phyloP scores from a whole-genome alignment of 2,797 vertebrate species.

The Xiphophorus birchmanni region DNA sequence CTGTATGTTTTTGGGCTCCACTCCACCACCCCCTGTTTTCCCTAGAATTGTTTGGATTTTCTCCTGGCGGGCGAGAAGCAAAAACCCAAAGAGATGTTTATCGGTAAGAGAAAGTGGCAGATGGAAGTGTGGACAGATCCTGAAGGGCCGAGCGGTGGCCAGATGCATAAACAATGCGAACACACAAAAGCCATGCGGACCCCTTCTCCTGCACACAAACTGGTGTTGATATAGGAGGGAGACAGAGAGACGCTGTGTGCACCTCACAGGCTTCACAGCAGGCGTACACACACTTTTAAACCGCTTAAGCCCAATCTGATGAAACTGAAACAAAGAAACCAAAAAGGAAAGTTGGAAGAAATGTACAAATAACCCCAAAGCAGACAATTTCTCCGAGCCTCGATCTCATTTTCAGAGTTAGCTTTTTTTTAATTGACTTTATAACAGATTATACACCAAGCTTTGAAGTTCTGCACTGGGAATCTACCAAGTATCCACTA shows the following conservation, averaged over 20 bases:
- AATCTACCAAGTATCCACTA: neutral
- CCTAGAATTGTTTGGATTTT: neutral
- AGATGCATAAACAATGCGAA: conserved; percentile 18
- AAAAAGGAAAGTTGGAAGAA: neutral
- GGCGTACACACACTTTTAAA: conserved; percentile 2
- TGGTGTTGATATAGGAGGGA: neutral
- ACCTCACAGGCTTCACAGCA: neutral
- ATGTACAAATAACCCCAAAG: neutral
- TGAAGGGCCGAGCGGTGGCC: conserved; percentile 21
- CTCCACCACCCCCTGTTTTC: neutral
- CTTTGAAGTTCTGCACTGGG: neutral
- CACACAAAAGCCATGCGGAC: conserved; percentile 4
- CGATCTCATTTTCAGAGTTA: neutral
- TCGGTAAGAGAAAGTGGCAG: conserved; percentile 1
- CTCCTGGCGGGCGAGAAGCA: neutral
- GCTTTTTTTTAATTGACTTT: neutral
- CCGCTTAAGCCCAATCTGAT: neutral
- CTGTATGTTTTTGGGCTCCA: neutral
- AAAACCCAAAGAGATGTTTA: conserved; percentile 11
- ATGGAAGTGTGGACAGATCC: conserved; percentile 5
- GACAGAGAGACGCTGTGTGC: neutral
- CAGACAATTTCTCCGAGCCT: neutral
- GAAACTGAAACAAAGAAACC: conserved; percentile 6
- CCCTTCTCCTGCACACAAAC: neutral
- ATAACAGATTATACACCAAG: neutral